Conservation (phyloP, 2,797 vertebrate genomes). For the Arnoldichthys spilopterus region DNA sequence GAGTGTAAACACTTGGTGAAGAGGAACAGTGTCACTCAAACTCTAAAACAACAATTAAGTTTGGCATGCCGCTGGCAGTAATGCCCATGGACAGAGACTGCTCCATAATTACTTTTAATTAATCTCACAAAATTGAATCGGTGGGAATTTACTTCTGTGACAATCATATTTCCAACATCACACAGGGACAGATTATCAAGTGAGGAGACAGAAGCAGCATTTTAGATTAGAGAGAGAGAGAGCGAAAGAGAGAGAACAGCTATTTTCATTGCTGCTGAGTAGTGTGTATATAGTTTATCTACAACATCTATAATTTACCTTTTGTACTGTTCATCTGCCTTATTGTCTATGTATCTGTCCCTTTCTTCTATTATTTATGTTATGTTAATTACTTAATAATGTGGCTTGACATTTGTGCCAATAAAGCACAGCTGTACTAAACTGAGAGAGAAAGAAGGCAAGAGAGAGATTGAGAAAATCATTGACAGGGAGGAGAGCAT, state of each 20-base stretch:
- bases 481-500: conserved; percentile 14
- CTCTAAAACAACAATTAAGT: conserved; percentile 53
- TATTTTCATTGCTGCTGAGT: neutral
- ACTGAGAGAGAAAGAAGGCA: neutral
- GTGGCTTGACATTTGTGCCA: neutral
- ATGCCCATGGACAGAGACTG: conserved; percentile 42
- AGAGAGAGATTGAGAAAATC: neutral
- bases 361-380: neutral
- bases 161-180: conserved; percentile 62
- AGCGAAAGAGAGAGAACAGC: neutral
- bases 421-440: neutral
- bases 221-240: conserved; percentile 10
- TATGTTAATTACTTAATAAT: neutral
- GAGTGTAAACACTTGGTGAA: conserved; percentile 42
- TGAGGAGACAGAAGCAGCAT: conserved; percentile 3
- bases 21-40: conserved; percentile 49
- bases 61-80: conserved; percentile 29
- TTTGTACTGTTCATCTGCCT: neutral
- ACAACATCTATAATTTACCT: neutral
- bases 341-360: neutral
- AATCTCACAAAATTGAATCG: conserved; percentile 76
- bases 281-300: neutral
- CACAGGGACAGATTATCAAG: conserved; percentile 7
- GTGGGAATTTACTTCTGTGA: conserved; percentile 67
- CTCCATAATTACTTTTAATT: conserved; percentile 72